Conservation (phyloP, 1,140 invertebrate genomes). For the Drosophila varians region DNA sequence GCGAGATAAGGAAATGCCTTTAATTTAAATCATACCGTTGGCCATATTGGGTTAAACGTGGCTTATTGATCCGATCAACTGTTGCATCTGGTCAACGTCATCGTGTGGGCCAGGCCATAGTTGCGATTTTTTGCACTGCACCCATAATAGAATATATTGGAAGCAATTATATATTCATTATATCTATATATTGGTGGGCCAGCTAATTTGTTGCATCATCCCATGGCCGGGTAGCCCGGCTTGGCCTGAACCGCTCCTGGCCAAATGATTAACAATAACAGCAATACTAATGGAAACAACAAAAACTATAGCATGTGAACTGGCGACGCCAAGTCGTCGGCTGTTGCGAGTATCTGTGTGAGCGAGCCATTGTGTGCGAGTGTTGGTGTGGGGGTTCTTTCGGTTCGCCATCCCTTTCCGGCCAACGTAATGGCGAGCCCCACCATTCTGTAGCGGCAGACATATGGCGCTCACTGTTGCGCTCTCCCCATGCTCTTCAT, state of each 20-base stretch:
- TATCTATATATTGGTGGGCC: not conserved
- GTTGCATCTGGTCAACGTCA: constrained; percentile 5
- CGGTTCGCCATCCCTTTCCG: constrained; percentile 29
- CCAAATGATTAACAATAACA: constrained; percentile 43
- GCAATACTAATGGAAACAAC: constrained; percentile 46
- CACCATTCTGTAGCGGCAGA: constrained; percentile 24
- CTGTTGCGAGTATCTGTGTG: constrained; percentile 39
- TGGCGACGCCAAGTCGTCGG: constrained; percentile 76
- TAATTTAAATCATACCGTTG: not conserved
- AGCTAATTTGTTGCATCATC: constrained; percentile 21
- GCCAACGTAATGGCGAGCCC: constrained; percentile 7
- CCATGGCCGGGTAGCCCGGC: constrained; percentile 9
- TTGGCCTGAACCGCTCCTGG: constrained; percentile 36
- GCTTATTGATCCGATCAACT: no score
- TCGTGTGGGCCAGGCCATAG: constrained; percentile 11
- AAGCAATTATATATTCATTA: not conserved
- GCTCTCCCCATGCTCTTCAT: not conserved
- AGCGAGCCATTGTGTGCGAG: constrained; percentile 18
- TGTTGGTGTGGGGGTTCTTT: constrained; percentile 26
- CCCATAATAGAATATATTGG: not conserved
- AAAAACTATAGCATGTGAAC: constrained; percentile 62
- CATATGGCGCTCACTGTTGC: constrained; percentile 52
- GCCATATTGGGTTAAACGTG: constrained; percentile 5
- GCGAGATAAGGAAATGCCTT: not conserved
- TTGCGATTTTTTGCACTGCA: not conserved